These are phyloP conservation scores for Psophia crepitans DNA, from an alignment of 2,113 vertebrate genomes.

Conservation along the genomic window DNA sequence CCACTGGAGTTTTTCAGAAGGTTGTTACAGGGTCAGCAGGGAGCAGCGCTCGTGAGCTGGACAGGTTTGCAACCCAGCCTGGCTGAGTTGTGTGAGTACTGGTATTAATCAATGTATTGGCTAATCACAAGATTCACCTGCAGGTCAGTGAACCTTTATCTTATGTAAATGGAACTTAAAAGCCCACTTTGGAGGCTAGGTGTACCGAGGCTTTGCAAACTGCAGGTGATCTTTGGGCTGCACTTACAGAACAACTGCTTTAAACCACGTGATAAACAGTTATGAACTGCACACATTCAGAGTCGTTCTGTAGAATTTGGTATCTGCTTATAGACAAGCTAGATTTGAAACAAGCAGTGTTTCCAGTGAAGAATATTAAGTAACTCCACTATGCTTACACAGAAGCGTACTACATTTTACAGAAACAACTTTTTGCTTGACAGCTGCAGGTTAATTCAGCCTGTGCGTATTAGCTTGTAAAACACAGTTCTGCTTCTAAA, in stretches of 20 bases:
- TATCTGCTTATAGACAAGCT: background rate
- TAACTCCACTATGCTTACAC: background rate
- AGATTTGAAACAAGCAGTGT: background rate
- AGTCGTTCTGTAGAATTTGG: background rate
- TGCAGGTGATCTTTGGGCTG: background rate
- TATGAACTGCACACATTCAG: background rate
- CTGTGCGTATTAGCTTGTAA: background rate
- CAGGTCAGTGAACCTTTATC: background rate
- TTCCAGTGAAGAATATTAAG: background rate
- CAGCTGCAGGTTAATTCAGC: background rate
- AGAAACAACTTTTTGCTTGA: background rate
- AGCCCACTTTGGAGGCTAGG: background rate
- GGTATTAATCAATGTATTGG: background rate
- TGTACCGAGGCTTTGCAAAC: background rate
- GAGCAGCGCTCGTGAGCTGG: background rate
- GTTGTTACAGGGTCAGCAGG: background rate
- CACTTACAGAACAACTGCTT: background rate
- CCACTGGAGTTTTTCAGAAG: background rate
- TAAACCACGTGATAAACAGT: background rate
- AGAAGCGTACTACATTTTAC: background rate
- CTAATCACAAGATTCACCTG: background rate
- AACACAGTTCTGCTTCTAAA: background rate
- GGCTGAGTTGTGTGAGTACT: background rate
- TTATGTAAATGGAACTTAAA: background rate
- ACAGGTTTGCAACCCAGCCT: background rate